These are phyloP conservation scores for Agrilus planipennis DNA, from an alignment of 1,140 invertebrate species.

Conservation along the genomic window DNA sequence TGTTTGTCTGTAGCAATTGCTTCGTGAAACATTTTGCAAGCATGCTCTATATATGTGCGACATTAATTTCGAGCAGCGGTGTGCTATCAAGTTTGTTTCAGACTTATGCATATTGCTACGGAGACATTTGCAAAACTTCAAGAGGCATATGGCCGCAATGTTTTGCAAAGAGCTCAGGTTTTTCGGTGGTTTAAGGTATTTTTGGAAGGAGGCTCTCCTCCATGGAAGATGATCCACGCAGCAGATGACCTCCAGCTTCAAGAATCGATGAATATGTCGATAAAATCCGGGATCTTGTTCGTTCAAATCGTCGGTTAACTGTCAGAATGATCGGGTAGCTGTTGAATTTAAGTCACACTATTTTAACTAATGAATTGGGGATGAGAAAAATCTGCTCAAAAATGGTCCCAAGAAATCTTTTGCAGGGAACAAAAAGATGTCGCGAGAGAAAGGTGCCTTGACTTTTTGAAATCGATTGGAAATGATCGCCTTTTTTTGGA, in stretches of 20 bases:
- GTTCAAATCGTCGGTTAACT: constrained; percentile 8
- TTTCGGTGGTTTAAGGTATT: constrained; percentile 8
- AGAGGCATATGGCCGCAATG: constrained; percentile 11
- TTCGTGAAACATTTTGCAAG: no score
- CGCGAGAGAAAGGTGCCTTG: constrained; percentile 10
- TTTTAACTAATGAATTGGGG: constrained; percentile 19
- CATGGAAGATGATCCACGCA: constrained; percentile 6
- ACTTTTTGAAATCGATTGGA: constrained; percentile 11
- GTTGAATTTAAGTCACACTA: constrained; percentile 11
- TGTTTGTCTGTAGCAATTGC: no score
- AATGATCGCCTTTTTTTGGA: constrained; percentile 10
- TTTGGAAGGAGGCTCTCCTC: constrained; percentile 13
- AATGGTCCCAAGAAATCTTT: constrained; percentile 9
- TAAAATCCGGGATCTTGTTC: constrained; percentile 8
- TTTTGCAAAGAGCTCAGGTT: constrained; percentile 9
- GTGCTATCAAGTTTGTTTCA: constrained; percentile 22
- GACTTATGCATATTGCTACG: constrained; percentile 13
- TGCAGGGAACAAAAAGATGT: constrained; percentile 10
- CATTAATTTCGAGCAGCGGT: constrained; percentile 14
- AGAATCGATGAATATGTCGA: constrained; percentile 10
- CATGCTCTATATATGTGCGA: constrained; percentile 9
- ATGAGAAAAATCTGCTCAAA: constrained; percentile 12
- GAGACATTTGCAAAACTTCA: constrained; percentile 15
- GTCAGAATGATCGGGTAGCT: constrained; percentile 6
- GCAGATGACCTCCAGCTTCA: constrained; percentile 9